Base-by-base conservation (phyloP, 2,113 vertebrate genomes). In the Cromileptes altivelis region DNA sequence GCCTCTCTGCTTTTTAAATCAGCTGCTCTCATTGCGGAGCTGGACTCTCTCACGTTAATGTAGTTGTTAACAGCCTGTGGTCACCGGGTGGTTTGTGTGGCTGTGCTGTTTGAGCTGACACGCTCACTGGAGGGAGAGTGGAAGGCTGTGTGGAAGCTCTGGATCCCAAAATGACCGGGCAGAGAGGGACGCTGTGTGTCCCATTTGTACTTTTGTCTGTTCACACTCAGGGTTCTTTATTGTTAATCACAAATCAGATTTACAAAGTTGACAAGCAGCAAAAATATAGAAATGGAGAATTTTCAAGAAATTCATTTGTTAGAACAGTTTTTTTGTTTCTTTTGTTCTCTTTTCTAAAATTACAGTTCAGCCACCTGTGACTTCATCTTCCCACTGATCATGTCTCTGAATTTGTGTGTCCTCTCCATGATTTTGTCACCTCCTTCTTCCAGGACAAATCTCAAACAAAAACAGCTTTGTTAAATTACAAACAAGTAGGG, bases 21-120 rank as follows among this genome's bases (percentile, higher is more conserved):
- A 75, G 77, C 30, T 9, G 68, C 69, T 56, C 84, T 89, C 76
- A 50, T 68, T 27, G 84, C 77, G 47, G 80, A 80, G 76, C 85
- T 60, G 71, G 84, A 77, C 84, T 82, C 82, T 75, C 88, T 91
- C 82, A 92, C 76, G 62, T 90, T 93, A 91, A 93, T 92, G 92
- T 87, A 85, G 91, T 88, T 92, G 91, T 91, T 93, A 94, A 94
- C 90, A 90, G 92, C 91, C 86, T 92, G 92, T 84, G 92, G 91
- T 92, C 67, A 63, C 64, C 23, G 45, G 62, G 91, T 33, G 89
- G 92, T 92, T 92, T 90, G 80, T 91, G 92, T 87, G 89, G 90
- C 85, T 86, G 89, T 80, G 87, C 89, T 88, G 85, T 90, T 80
- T 70, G 82, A 88, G 85, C 80, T 55, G 80, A 90, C 78, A 74